Evolutionary conservation across 2,113 vertebrate genomes (phyloP), one percentile per base, ranked within the genome.

Genomic region (Equus przewalskii): DNA sequence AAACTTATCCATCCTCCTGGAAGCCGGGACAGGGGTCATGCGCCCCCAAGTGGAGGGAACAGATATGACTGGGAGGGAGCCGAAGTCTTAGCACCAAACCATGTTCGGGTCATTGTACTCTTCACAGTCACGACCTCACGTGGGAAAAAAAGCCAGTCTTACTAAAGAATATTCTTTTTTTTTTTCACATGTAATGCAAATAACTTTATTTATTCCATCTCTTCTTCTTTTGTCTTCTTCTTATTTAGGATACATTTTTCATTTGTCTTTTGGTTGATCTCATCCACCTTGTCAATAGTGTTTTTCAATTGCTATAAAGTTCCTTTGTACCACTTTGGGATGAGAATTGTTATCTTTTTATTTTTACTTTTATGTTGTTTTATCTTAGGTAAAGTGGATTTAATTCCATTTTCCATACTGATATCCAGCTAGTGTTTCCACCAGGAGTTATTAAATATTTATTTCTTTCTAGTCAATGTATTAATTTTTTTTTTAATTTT

Each of bases 251-350:
- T 58, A 44, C 24, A 22, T 36, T 84, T 95, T 75, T 75, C 13
- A 65, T 60, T 95, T 95, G 94, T 89, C 44, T 11, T 64, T 94
- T 88, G 72, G 65, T 73, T 54, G 3, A 49, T 93, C 44, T 87
- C 64, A 44, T 62, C n/a, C 84, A 93, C 54, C 56, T 67, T 87
- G 83, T 76, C 30, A 78, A 41, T 41, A 49, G 72, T 64, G 69
- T 46, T 89, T 81, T 96, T 88, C 92, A 84, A 58, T 51, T 88
- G 56, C 14, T 22, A 24, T 60, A 58, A 91, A 80, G 41, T 79
- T 95, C 24, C n/a, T 94, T 70, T 79, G 19, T 65, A 85, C 49
- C 28, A 51, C 75, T 79, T 6, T 85, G 9, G 11, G 21, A 79
- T 84, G 49, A 70, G 58, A 92, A 81, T 24, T 78, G 9, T 78